Conservation (phyloP, 2,888 invertebrate genomes). For the Dioctria linearis region DNA sequence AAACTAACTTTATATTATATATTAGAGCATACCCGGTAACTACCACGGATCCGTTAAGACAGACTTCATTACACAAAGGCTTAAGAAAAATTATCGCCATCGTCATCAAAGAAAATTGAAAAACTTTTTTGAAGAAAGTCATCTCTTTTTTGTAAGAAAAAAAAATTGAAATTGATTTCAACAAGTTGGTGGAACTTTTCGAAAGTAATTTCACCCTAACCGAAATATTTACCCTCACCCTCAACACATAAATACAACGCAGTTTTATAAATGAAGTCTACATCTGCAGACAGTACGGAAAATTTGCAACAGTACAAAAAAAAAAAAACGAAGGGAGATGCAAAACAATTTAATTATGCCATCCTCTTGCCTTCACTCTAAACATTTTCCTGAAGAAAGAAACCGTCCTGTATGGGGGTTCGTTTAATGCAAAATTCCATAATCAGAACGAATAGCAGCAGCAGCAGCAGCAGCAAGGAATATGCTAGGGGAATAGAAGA, state of each 20-base stretch:
- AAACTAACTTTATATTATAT: too few species aligned
- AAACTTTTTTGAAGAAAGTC: not conserved
- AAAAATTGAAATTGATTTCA: conserved; percentile 11
- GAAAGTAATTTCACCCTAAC: conserved; percentile 13
- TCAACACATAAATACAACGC: not conserved
- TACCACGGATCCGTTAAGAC: not conserved
- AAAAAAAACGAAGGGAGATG: not conserved
- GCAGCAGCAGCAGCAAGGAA: not conserved
- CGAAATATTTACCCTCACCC: not conserved
- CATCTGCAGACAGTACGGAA: not conserved
- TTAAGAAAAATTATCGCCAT: too few species aligned
- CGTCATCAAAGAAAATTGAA: not conserved
- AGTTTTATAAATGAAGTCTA: too few species aligned
- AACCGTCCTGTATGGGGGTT: not conserved
- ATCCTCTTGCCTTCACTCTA: not conserved
- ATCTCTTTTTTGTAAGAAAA: not conserved
- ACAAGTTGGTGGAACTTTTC: conserved; percentile 25
- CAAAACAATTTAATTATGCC: not conserved
- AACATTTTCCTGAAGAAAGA: not conserved
- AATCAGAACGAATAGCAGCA: not conserved
- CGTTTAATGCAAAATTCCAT: not conserved
- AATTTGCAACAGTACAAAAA: not conserved
- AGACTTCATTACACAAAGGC: too few species aligned
- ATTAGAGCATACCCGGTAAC: too few species aligned
- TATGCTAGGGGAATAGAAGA: too few species aligned